Evolutionary conservation across 2,888 invertebrate species (phyloP).

Genomic region (Pachydiplax longipennis): DNA sequence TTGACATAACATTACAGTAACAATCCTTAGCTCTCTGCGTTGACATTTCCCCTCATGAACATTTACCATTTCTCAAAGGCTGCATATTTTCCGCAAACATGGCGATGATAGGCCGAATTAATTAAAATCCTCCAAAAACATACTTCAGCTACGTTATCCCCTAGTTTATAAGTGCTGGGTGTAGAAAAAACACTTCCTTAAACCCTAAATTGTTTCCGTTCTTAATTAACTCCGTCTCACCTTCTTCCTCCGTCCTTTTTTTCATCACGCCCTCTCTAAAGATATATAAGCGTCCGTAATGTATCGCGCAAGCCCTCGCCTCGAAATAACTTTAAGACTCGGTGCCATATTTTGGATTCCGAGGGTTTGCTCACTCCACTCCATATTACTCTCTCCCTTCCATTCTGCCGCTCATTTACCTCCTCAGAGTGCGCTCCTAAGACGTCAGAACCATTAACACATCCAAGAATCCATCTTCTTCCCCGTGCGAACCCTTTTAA

Average conservation of each 20-base stretch:
- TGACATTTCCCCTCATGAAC: too few relatives aligned
- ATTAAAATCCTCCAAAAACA: not conserved
- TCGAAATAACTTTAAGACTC: constrained; percentile 23
- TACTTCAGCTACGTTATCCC: not conserved
- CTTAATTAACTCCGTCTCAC: constrained; percentile 10
- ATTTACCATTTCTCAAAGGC: too few relatives aligned
- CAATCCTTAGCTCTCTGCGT: too few relatives aligned
- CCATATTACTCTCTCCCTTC: not conserved
- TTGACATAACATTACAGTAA: too few relatives aligned
- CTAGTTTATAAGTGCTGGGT: not conserved
- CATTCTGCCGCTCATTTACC: not conserved
- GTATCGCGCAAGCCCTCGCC: not conserved
- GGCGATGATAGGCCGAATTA: not conserved
- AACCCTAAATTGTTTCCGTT: not conserved
- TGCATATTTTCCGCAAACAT: too few relatives aligned
- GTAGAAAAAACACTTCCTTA: not conserved
- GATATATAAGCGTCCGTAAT: constrained; percentile 20
- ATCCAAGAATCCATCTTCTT: constrained; percentile 22
- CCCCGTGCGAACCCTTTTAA: not conserved
- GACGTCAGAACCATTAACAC: constrained; percentile 14
- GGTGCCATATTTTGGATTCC: constrained; percentile 13
- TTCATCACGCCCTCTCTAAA: not conserved
- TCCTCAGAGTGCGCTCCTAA: not conserved
- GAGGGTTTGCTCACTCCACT: not conserved
- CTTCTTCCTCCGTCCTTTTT: not conserved